A percentile compares a stretch with the other conserved stretches of the same genome.
phyloP scores from a whole-genome alignment of 2,113 vertebrate species.

The Dicerorhinus sumatrensis region DNA sequence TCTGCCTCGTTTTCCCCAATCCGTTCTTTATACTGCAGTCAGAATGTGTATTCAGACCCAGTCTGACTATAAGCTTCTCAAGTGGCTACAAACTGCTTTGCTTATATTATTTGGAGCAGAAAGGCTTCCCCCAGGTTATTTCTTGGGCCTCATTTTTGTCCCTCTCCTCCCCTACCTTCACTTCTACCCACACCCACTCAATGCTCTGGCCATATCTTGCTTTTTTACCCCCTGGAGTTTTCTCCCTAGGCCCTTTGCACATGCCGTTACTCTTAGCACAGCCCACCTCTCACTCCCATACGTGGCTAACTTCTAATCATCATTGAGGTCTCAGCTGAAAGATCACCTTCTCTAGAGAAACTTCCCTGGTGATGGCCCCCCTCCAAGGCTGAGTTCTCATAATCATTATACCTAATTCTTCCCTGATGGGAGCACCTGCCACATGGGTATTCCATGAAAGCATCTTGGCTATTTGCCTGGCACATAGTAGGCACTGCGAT shows the following conservation, averaged over 20 bases:
- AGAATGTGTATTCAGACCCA: background rate
- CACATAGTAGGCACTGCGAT: background rate
- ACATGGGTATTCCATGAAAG: background rate
- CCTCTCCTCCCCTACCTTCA: background rate
- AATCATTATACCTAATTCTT: background rate
- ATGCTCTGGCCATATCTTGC: background rate
- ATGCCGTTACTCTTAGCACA: background rate
- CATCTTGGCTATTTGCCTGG: background rate
- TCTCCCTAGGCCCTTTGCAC: background rate
- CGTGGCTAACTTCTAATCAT: background rate
- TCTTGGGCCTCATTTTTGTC: background rate
- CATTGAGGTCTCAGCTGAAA: background rate
- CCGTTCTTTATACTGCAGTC: background rate
- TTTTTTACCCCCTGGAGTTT: background rate
- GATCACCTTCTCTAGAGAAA: background rate
- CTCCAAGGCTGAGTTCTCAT: background rate
- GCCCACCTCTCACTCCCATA: background rate
- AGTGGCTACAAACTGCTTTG: background rate
- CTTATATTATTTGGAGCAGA: background rate
- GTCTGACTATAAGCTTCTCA: background rate
- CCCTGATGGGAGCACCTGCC: background rate
- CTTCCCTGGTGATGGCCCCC: background rate
- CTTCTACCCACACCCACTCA: background rate
- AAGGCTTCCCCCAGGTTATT: background rate
- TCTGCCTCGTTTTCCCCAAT: background rate